These are phyloP conservation scores for Clarias batrachus DNA, from an alignment of 2,113 vertebrate species.

Conservation along the genomic window DNA sequence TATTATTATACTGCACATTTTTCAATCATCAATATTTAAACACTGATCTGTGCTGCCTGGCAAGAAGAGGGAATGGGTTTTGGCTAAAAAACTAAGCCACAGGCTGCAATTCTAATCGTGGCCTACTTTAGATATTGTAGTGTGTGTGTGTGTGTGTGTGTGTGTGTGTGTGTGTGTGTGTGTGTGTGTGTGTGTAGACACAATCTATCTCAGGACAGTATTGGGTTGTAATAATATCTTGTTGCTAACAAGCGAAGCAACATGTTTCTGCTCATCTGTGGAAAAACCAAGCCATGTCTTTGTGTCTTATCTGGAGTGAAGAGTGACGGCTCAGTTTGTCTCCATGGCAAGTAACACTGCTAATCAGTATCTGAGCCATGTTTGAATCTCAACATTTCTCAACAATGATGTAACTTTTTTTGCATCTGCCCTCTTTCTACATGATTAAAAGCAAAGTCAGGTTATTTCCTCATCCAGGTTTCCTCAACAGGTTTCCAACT, in stretches of 20 bases:
- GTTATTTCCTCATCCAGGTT: background rate
- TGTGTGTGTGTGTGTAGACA: background rate
- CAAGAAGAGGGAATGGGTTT: background rate
- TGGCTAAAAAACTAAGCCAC: no score
- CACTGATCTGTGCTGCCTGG: no score
- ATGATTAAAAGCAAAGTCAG: background rate
- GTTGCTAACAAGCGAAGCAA: background rate
- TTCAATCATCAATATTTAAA: no score
- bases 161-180: no score
- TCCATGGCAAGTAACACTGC: background rate
- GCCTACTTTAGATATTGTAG: no score
- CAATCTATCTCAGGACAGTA: no score
- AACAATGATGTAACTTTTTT: background rate
- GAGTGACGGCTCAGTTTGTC: background rate
- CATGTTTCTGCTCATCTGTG: background rate
- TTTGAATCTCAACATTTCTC: background rate
- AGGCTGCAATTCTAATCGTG: no score
- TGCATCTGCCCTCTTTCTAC: background rate
- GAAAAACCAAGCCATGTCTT: background rate
- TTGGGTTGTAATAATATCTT: background rate
- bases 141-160: no score
- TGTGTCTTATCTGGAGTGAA: background rate
- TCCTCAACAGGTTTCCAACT: background rate
- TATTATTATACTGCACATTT: no score
- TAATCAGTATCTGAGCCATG: background rate